Evolutionary conservation across 2,888 invertebrate species (phyloP), one percentile per base, ranked within the genome.

Genomic region (Nudaria mundana): DNA sequence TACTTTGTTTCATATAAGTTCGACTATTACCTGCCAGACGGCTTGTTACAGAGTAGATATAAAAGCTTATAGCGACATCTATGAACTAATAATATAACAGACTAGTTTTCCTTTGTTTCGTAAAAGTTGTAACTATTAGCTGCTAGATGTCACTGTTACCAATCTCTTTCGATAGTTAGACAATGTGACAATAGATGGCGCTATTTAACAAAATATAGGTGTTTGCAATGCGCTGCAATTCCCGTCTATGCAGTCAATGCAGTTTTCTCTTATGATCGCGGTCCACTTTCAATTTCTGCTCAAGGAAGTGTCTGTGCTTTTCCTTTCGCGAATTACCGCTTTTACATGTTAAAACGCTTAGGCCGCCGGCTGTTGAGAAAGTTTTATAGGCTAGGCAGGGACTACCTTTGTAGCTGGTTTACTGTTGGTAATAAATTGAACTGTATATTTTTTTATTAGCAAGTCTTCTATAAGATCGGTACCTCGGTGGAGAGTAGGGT

Each of bases 271-370:
- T 34, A 52, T 54, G 62, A 72, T 71, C 66, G 68, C 65, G 70
- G 66, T 76, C 74, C 72, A 85, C 87, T 87, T 87, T 87, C 86
- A 71, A 80, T 87, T 87, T 87, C 83, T 84, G 76, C 78, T 84
- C 61, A 76, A 85, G 86, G 87, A 87, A 87, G 83, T 85, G 69
- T 56, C 52, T 56, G 56, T 61, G 67, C 77, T 84, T 86, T 87
- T 87, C 84, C 83, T 84, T 82, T 84, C 74, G 71, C 71, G 61
- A 72, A 68, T 68, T 66, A 66, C 75, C 63, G 81, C 82, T 87
- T 83, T 86, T 87, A 83, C 83, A 61, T 63, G 62, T 65, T 49
- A 61, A 56, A 58, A 48, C 56, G 58, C 44, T 58, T 53, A 49
- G 44, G 39, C 44, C 43, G 47, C 37, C 43, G 30, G 16, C 44